Evolutionary conservation across 2,113 vertebrate genomes (phyloP).

Genomic region (Esox niger): DNA sequence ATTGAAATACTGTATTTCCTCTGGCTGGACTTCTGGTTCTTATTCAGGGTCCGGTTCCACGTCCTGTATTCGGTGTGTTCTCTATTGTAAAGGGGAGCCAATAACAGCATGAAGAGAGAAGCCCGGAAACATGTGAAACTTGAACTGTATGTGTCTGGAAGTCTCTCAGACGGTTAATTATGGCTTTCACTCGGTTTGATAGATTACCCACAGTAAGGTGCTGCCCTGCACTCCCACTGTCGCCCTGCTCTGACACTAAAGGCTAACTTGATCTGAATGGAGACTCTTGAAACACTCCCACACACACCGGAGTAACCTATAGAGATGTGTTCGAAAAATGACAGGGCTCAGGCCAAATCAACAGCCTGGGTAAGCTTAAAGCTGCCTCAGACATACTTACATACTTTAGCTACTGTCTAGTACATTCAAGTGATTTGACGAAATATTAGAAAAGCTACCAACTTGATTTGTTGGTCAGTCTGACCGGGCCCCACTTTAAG

Average conservation of each 20-base stretch:
- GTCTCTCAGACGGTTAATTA: constrained; percentile 48
- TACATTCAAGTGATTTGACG: too few species aligned
- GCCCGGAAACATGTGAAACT: constrained; percentile 25
- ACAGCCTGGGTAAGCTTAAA: background rate
- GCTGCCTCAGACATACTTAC: background rate
- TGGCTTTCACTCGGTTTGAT: constrained; percentile 55
- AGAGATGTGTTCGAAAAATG: background rate
- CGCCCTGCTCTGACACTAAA: background rate
- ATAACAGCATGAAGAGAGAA: background rate
- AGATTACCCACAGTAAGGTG: constrained; percentile 47
- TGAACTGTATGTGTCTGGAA: constrained; percentile 32
- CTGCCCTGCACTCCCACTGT: constrained; percentile 31
- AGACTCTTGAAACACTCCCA: background rate
- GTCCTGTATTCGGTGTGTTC: constrained; percentile 1
- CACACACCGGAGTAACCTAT: too few species aligned
- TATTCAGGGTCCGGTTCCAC: constrained; percentile 2
- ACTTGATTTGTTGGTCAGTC: too few species aligned
- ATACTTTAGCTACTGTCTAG: background rate
- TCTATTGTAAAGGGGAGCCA: constrained; percentile 12
- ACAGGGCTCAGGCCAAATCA: background rate
- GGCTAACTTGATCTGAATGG: background rate
- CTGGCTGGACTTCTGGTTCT: background rate
- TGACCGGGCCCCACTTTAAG: too few species aligned
- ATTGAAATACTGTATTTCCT: background rate
- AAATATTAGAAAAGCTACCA: too few species aligned